Base-by-base conservation (phyloP, 2,113 vertebrate genomes). In the Malurus elegans region DNA sequence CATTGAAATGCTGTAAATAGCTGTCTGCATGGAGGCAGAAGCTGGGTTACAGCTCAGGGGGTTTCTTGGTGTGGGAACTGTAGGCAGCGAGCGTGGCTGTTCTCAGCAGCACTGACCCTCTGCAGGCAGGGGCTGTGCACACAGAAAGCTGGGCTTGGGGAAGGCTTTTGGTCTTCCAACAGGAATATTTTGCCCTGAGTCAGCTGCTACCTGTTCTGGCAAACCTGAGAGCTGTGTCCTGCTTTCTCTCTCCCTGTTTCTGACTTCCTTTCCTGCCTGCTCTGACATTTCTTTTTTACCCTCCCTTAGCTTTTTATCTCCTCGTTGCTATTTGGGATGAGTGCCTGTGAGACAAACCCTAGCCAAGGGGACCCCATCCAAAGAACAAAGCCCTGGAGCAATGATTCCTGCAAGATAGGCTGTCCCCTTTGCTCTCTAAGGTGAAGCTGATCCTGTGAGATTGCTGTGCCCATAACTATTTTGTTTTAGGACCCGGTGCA, bases 1-100 rank as follows among this genome's bases (percentile, higher is more conserved):
- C 86, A 73, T 74, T 95, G 92, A 95, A 90, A 94, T 14, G 16
- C 80, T 81, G 91, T 85, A 75, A 93, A 94, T 64, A 82, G 96
- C 91, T 82, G 71, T 67, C 62, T 89, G 71, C 70, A 65, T 62
- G 90, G 79, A 91, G 76, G 48, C 79, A 70, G 74, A 38, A 78
- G 57, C 19, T 36, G 57, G 56, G 20, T 74, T 34, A 44, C 57
- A 58, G 86, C 83, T 53, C 18, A 48, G n/a, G 47, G 47, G 9
- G 15, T 13, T 75, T 80, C 79, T 79, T 72, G 12, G 8, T 65
- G 76, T 79, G 66, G 67, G 83, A 84, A 75, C 38, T 36, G 31
- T 67, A 78, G 79, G 61, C 56, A 31, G 50, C 44, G 51, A 79
- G 51, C 17, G 23, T 23, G 47, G 44, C 57, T 48, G 61, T 40